These are phyloP conservation scores for Tryphoninae sp. DNA, from an alignment of 2,888 invertebrate genomes.

Conservation along the genomic window DNA sequence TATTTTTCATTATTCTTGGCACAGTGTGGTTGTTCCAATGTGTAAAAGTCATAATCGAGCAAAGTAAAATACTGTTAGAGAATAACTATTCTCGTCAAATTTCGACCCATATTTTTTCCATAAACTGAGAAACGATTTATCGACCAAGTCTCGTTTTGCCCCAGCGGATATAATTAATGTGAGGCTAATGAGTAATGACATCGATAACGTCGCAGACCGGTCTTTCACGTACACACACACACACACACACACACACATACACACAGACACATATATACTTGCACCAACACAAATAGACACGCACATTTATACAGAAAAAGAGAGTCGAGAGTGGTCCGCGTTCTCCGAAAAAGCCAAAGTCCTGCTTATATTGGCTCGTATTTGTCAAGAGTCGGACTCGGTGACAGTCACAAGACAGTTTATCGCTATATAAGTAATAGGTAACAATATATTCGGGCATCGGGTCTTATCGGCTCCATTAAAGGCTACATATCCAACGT, in stretches of 20 bases:
- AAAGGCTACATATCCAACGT: conserved; percentile 70
- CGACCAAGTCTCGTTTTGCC: conserved; percentile 66
- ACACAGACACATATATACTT: conserved; percentile 5
- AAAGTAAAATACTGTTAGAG: conserved; percentile 37
- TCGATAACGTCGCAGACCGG: conserved; percentile 64
- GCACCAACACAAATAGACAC: background rate
- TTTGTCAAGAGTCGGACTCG: conserved; percentile 75
- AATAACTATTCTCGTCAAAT: conserved; percentile 36
- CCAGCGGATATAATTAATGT: conserved; percentile 71
- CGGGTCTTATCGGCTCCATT: conserved; percentile 74
- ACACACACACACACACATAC: conserved; percentile 4
- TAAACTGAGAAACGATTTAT: conserved; percentile 72
- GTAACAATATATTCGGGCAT: conserved; percentile 72
- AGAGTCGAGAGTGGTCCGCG: conserved; percentile 30
- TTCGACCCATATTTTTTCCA: conserved; percentile 26
- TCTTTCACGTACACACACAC: conserved; percentile 32
- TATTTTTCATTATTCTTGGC: background rate
- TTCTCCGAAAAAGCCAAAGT: conserved; percentile 56
- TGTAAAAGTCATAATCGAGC: conserved; percentile 17
- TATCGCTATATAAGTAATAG: conserved; percentile 78
- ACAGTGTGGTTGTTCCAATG: background rate
- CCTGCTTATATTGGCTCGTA: conserved; percentile 67
- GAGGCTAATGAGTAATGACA: conserved; percentile 68
- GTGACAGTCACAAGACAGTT: conserved; percentile 71
- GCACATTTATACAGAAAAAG: background rate